Conservation (phyloP, 2,797 vertebrate species). For the Enteromius unitaeniatus region DNA sequence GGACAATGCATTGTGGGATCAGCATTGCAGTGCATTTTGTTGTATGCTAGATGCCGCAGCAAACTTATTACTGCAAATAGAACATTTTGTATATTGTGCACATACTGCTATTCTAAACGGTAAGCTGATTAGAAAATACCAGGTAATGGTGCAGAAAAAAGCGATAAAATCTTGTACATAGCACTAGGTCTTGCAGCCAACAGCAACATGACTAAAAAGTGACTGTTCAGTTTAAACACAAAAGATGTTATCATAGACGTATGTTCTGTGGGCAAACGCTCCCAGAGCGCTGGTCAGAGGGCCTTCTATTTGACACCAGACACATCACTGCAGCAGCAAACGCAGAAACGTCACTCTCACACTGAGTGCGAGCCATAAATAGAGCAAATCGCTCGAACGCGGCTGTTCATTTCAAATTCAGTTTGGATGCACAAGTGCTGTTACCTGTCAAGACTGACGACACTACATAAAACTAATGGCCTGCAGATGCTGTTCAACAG, state of each 20-base stretch:
- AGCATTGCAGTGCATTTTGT: background rate
- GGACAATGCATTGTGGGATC: slow-evolving; percentile 4
- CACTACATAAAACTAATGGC: slow-evolving; percentile 8
- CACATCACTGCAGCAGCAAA: slow-evolving; percentile 42
- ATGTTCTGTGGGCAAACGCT: slow-evolving; percentile 14
- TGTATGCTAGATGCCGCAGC: background rate
- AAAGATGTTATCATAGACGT: slow-evolving; percentile 21
- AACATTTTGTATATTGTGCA: background rate
- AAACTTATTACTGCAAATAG: background rate
- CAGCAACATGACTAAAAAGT: background rate
- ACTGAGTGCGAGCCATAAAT: slow-evolving; percentile 54
- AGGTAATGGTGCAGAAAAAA: background rate
- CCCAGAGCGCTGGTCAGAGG: slow-evolving; percentile 38
- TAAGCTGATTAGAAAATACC: background rate
- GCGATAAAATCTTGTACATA: too few species aligned
- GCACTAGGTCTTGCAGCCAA: background rate
- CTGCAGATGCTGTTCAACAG: slow-evolving; percentile 9
- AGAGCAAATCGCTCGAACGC: slow-evolving; percentile 7
- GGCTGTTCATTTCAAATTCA: slow-evolving; percentile 42
- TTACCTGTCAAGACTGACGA: slow-evolving; percentile 38
- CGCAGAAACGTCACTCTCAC: slow-evolving; percentile 46
- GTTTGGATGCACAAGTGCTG: slow-evolving; percentile 44
- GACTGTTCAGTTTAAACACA: background rate
- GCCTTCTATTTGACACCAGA: slow-evolving; percentile 29
- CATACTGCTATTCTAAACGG: background rate